These are phyloP conservation scores for Marisa cornuarietis DNA, from an alignment of 1,140 invertebrate species.

Conservation along the genomic window DNA sequence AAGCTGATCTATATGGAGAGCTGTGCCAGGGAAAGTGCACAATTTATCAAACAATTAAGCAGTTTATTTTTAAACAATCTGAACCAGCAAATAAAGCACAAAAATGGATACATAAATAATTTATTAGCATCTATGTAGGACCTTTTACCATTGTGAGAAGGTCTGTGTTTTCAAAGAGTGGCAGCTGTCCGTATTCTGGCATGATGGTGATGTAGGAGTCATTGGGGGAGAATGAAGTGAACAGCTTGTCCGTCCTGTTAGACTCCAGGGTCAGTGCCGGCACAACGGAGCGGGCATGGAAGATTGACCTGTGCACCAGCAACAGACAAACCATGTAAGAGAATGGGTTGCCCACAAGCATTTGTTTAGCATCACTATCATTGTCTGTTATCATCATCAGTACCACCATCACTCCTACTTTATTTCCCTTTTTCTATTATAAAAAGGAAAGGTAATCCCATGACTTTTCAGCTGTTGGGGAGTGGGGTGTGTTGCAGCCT, in stretches of 20 bases:
- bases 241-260: constrained; percentile 35
- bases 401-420: no score
- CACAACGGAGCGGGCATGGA: constrained; percentile 47
- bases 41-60: no score
- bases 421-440: no score
- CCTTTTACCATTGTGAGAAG: constrained; percentile 44
- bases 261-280: constrained; percentile 40
- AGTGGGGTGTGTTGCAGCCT: no score
- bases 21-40: background rate
- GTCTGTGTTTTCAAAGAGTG: constrained; percentile 40
- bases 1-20: background rate
- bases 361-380: no score
- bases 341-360: background rate
- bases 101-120: no score
- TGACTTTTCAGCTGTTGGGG: no score
- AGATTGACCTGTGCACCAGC: constrained; percentile 43
- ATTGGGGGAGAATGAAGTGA: constrained; percentile 56
- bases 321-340: background rate
- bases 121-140: background rate
- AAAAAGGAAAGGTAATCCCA: no score
- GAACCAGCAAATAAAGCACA: background rate
- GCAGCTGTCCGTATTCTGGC: constrained; percentile 50
- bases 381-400: no score
- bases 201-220: constrained; percentile 52
- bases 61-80: background rate